Base-by-base conservation (phyloP, 2,888 invertebrate genomes). In the Colostygia pectinataria region DNA sequence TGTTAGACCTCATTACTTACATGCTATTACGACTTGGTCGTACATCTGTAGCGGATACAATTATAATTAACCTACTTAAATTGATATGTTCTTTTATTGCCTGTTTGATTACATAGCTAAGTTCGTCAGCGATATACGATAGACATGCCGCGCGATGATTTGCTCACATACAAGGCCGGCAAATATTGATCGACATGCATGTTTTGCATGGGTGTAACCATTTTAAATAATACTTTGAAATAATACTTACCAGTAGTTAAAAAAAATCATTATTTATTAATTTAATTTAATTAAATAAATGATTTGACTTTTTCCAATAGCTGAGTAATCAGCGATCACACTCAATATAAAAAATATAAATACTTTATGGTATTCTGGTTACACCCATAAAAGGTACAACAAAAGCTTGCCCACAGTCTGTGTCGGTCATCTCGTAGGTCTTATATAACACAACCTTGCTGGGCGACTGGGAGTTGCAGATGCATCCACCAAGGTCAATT, bases 401-500 rank as follows among this genome's bases (percentile, higher is more conserved):
- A 36, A 57, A 55, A 62, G 59, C 55, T 41, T 62, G 64, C 61
- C 73, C 51, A 62, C 46, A 48, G 67, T 71, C 71, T 66, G 68
- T 61, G 55, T 55, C 55, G 56, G 49, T 52, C 44, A 28, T 48
- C 42, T 46, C 37, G 51, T 43, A 53, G 75, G 83, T 84, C 40
- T 83, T 85, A 81, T 82, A 87, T 82, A 87, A 87, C 87, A 87
- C 87, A 63, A 61, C 65, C 73, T 77, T 73, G 74, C 71, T 59
- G 74, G 81, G 86, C 88, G 80, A 87, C 76, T 70, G 76, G 83
- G 86, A 74, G 83, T 74, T 77, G 74, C 72, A 46, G 47, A 44
- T 51, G 74, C 76, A 77, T 81, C 87, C 77, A 87, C 86, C 89
- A 90, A 87, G 84, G 87, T 89, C 90, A 90, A 85, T 71, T 89